A percentile compares a stretch with the other conserved stretches of the same genome.
Conservation (phyloP, 2,888 invertebrate species). For the Anoncus sp. region DNA sequence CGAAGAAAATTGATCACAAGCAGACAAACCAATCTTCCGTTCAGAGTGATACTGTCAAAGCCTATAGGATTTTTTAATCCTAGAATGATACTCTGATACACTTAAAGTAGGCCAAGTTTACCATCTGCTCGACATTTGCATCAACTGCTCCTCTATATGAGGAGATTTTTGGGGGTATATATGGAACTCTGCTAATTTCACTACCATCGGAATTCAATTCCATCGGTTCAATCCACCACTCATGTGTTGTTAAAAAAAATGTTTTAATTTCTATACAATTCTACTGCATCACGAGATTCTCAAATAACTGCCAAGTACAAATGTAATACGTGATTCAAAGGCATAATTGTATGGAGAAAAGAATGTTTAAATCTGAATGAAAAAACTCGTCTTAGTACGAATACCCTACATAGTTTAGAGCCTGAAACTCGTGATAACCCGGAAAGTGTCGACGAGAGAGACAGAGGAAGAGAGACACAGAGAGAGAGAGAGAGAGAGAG, state of each 20-base stretch:
- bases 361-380: background rate
- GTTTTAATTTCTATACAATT: background rate
- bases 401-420: slow-evolving; percentile 23
- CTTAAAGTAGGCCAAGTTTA: too few relatives aligned
- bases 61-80: too few relatives aligned
- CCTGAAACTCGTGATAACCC: slow-evolving; percentile 28
- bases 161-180: too few relatives aligned
- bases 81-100: too few relatives aligned
- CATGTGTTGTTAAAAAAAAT: background rate
- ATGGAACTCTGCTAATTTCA: too few relatives aligned
- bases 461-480: background rate
- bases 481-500: slow-evolving; percentile 19
- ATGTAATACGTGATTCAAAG: background rate
- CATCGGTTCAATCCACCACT: too few relatives aligned
- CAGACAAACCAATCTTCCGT: too few relatives aligned
- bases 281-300: background rate
- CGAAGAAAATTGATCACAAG: too few relatives aligned
- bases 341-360: background rate
- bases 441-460: slow-evolving; percentile 13
- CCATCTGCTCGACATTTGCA: too few relatives aligned
- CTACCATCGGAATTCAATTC: too few relatives aligned
- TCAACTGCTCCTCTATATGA: too few relatives aligned
- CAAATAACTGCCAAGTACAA: background rate
- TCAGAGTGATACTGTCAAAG: too few relatives aligned
- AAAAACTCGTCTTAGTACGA: slow-evolving; percentile 3